A percentile compares a stretch with the other conserved stretches of the same genome.
phyloP scores from a whole-genome alignment of 1,140 invertebrate species.

The Bombus ignitus region DNA sequence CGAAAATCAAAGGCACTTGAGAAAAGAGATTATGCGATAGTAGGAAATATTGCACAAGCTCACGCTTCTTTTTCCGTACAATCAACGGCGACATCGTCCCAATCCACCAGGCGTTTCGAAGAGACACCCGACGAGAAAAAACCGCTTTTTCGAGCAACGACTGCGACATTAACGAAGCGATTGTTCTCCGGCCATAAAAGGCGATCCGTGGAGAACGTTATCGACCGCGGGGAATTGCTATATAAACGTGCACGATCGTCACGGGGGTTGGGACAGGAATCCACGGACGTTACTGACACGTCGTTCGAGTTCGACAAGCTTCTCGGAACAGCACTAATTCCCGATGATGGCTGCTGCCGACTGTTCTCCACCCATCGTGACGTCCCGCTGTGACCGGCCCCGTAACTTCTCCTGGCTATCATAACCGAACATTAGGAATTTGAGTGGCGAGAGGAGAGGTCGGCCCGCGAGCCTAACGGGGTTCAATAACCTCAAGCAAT shows the following conservation, averaged over 20 bases:
- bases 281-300: slow-evolving; percentile 29
- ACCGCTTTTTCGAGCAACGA: background rate
- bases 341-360: slow-evolving; percentile 61
- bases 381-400: slow-evolving; percentile 59
- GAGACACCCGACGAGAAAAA: no score
- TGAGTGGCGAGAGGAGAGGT: slow-evolving; percentile 40
- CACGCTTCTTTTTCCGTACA: background rate
- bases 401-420: slow-evolving; percentile 65
- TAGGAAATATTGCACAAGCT: no score
- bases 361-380: slow-evolving; percentile 60
- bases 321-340: slow-evolving; percentile 69
- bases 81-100: no score
- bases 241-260: slow-evolving; percentile 34
- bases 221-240: slow-evolving; percentile 18
- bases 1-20: no score
- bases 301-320: slow-evolving; percentile 51
- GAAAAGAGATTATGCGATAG: no score
- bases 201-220: background rate
- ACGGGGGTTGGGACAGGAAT: slow-evolving; percentile 32
- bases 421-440: slow-evolving; percentile 72
- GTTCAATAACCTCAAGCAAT: slow-evolving; percentile 64
- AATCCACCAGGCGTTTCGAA: background rate
- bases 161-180: background rate
- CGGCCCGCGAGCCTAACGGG: slow-evolving; percentile 19
- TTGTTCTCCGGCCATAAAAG: slow-evolving; percentile 36